phyloP scores from a whole-genome alignment of 2,797 vertebrate species.

The Centroberyx gerrardi region DNA sequence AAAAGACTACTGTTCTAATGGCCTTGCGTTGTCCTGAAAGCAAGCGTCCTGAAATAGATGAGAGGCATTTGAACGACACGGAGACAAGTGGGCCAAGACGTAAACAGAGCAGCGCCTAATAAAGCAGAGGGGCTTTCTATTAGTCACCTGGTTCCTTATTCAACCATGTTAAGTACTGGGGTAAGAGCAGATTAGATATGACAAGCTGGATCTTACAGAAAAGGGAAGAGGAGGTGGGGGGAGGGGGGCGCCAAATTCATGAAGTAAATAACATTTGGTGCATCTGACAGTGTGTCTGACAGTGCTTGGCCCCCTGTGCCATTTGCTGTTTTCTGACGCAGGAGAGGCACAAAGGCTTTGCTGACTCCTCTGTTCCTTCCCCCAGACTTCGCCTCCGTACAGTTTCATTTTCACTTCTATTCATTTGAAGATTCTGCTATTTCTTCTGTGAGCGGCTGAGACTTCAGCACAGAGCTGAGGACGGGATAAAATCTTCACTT shows the following conservation, averaged over 20 bases:
- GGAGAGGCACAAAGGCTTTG: conserved; percentile 69
- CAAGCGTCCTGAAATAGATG: conserved; percentile 73
- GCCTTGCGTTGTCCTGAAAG: conserved; percentile 70
- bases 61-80: conserved; percentile 47
- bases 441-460: conserved; percentile 47
- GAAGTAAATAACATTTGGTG: conserved; percentile 48
- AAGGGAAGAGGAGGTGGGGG: conserved; percentile 1
- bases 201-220: conserved; percentile 56
- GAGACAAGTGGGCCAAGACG: conserved; percentile 30
- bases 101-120: conserved; percentile 43
- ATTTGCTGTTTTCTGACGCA: conserved; percentile 65
- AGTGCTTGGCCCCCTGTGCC: conserved; percentile 70
- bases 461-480: conserved; percentile 35
- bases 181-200: conserved; percentile 64
- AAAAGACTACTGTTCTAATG: conserved; percentile 65
- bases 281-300: conserved; percentile 76
- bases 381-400: conserved; percentile 52
- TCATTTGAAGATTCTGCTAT: conserved; percentile 50
- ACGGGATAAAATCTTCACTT: conserved; percentile 21
- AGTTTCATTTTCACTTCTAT: conserved; percentile 57
- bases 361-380: conserved; percentile 77
- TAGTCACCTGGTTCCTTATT: conserved; percentile 68
- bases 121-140: conserved; percentile 45
- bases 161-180: conserved; percentile 40
- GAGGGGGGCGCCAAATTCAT: conserved; percentile 36